Evolutionary conservation across 2,113 vertebrate genomes (phyloP).

Genomic region (Hoplias malabaricus): DNA sequence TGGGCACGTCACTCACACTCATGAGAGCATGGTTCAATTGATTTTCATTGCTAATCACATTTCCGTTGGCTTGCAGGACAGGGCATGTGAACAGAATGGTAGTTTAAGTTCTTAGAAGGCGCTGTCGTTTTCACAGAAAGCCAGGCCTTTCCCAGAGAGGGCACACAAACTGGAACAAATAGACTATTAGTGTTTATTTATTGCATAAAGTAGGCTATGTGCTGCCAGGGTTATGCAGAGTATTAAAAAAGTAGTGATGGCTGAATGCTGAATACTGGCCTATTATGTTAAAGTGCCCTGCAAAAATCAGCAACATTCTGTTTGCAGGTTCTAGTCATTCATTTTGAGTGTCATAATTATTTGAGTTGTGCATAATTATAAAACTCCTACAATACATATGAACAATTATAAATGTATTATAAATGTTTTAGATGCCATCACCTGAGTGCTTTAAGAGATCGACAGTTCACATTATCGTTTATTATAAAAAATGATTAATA

Average conservation of each 20-base stretch:
- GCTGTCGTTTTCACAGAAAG: background rate
- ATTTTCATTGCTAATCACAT: slow-evolving; percentile 49
- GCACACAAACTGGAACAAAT: background rate
- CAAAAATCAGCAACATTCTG: too few relatives aligned
- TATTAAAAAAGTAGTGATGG: background rate
- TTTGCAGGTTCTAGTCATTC: too few relatives aligned
- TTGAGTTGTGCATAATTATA: too few relatives aligned
- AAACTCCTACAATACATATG: too few relatives aligned
- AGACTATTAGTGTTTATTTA: background rate
- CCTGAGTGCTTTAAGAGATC: too few relatives aligned
- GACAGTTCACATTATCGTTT: too few relatives aligned
- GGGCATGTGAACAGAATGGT: background rate
- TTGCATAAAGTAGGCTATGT: background rate
- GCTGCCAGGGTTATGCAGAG: background rate
- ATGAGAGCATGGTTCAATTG: slow-evolving; percentile 17
- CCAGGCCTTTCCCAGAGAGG: background rate
- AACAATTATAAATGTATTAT: too few relatives aligned
- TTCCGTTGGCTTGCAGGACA: slow-evolving; percentile 36
- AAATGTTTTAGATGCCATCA: too few relatives aligned
- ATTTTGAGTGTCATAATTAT: too few relatives aligned
- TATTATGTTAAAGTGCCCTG: background rate
- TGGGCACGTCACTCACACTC: slow-evolving; percentile 25
- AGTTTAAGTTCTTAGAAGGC: background rate
- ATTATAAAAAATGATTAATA: too few relatives aligned
- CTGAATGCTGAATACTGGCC: too few relatives aligned